A percentile compares a stretch with the other conserved stretches of the same genome.
Conservation (phyloP, 2,113 vertebrate genomes). For the Anolis carolinensis region DNA sequence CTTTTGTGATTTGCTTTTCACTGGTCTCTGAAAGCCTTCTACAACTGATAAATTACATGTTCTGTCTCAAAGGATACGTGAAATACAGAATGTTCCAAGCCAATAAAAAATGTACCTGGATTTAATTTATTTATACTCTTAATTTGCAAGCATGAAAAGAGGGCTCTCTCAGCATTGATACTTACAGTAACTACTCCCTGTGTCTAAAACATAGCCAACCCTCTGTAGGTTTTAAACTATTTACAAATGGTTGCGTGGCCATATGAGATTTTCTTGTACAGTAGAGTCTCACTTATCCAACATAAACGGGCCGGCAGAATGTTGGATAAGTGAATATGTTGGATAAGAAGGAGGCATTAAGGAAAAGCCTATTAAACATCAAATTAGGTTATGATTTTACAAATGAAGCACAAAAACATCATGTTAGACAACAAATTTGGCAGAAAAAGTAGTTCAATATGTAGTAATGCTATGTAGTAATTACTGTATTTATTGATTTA, state of each 20-base stretch:
- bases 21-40: background rate
- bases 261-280: background rate
- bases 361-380: too few relatives aligned
- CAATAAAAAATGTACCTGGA: background rate
- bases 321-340: too few relatives aligned
- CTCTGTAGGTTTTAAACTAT: background rate
- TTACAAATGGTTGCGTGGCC: background rate
- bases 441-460: too few relatives aligned
- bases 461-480: too few relatives aligned
- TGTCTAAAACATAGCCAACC: background rate
- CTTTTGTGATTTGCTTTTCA: slow-evolving; percentile 1
- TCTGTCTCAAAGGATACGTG: background rate
- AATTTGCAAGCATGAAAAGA: background rate
- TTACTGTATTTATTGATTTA: too few relatives aligned
- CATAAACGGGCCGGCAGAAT: too few relatives aligned
- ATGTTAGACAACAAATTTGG: too few relatives aligned
- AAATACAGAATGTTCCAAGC: background rate
- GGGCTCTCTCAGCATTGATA: background rate
- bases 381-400: too few relatives aligned
- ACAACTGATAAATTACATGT: background rate
- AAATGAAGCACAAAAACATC: too few relatives aligned
- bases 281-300: too few relatives aligned
- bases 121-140: background rate
- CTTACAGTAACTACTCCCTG: background rate
- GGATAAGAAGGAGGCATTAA: too few relatives aligned